A percentile compares a stretch with the other conserved stretches of the same genome.
phyloP scores from a whole-genome alignment of 2,888 invertebrate species.

The Xestia ashworthii region DNA sequence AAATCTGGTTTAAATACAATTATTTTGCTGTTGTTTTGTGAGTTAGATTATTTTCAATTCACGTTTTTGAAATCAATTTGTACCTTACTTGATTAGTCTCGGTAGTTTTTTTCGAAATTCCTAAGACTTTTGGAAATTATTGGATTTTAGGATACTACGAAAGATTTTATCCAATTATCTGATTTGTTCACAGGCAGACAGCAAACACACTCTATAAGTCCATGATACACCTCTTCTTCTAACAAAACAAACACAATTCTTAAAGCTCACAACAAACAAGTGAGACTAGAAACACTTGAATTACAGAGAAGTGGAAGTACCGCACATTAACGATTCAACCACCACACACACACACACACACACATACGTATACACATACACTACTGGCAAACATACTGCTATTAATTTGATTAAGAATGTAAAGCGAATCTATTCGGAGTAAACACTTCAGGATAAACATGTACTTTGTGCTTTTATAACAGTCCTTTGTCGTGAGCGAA shows the following conservation, averaged over 20 bases:
- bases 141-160: not conserved
- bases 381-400: slow-evolving; percentile 45
- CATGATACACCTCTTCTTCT: not conserved
- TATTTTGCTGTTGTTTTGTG: slow-evolving; percentile 24
- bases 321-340: slow-evolving; percentile 55
- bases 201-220: not conserved
- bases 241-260: slow-evolving; percentile 29
- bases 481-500: slow-evolving; percentile 3
- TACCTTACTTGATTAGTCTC: too few relatives aligned
- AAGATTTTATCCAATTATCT: not conserved
- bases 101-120: not conserved
- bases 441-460: slow-evolving; percentile 36
- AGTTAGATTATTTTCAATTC: not conserved
- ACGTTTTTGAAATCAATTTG: not conserved
- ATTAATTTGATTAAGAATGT: slow-evolving; percentile 61
- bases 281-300: slow-evolving; percentile 54
- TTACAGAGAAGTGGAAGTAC: slow-evolving; percentile 42
- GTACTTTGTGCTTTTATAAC: slow-evolving; percentile 5
- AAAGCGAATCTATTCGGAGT: slow-evolving; percentile 52
- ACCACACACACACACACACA: slow-evolving; percentile 4
- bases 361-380: not conserved
- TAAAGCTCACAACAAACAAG: slow-evolving; percentile 32
- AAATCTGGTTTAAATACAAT: slow-evolving; percentile 9
- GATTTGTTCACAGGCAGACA: not conserved
- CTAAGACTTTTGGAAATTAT: too few relatives aligned